Conservation (phyloP, 1,140 invertebrate genomes). For the Micrasema minimum region DNA sequence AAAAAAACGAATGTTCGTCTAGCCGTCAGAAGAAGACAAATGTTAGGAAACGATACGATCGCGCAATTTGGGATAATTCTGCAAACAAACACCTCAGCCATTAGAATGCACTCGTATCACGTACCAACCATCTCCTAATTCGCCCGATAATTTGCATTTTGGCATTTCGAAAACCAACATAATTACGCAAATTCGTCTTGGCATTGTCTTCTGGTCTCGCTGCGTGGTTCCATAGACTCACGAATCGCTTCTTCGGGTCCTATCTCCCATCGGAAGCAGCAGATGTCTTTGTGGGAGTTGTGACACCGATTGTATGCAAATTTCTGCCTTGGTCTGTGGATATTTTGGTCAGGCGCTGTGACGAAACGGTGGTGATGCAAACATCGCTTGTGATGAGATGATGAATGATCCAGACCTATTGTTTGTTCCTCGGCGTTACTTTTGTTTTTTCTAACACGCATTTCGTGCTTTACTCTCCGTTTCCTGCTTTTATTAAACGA, state of each 20-base stretch:
- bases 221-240: conserved; percentile 6
- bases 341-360: conserved; percentile 30
- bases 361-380: conserved; percentile 13
- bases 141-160: background rate
- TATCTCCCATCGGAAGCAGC: conserved; percentile 2
- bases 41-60: no score
- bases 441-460: no score
- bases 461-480: no score
- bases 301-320: conserved; percentile 34
- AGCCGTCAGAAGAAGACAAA: background rate
- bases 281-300: conserved; percentile 23
- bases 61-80: no score
- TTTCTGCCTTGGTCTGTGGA: conserved; percentile 5
- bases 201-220: conserved; percentile 29
- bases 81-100: no score
- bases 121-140: background rate
- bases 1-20: background rate
- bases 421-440: no score
- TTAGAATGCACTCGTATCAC: background rate
- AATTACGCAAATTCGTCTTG: conserved; percentile 28
- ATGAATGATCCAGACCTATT: no score
- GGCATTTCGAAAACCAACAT: background rate
- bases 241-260: background rate
- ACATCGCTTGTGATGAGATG: background rate
- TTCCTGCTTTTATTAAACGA: no score